Evolutionary conservation across 2,888 invertebrate species (phyloP), one percentile per base, ranked within the genome.

Genomic region (Drosophila kanekoi): DNA sequence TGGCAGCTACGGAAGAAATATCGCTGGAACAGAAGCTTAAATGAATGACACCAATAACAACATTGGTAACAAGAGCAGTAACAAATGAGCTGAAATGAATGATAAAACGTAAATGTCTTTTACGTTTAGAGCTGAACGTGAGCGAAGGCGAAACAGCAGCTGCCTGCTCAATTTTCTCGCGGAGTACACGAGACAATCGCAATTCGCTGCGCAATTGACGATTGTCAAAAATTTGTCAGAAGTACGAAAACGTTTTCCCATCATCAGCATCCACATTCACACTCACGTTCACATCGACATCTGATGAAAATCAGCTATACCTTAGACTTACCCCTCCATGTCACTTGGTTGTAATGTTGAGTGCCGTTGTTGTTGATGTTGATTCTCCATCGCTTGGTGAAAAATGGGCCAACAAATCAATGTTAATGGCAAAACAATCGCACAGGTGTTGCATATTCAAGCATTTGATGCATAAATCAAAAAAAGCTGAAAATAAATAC

Each of bases 201-300:
- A 63, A 83, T 83, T 68, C 68, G 33, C 49, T 65, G 76, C 58
- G 54, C 83, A 79, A 89, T 85, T 79, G 85, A 84, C 68, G 77
- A 87, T 77, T 89, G 83, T 77, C 89, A 79, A 77, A 75, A 87
- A 87, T 89, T 87, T 87, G 90, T 89, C 88, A 88, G 71, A 89
- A 64, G 48, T 20, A 44, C 53, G 62, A 74, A 65, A 67, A 81
- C 79, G 72, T 77, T 88, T 75, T 37, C 44, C 47, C 68, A 64
- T 70, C 61, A 60, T 47, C 56, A 23, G 4, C 62, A 65, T 35
- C 43, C 20, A 20, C 44, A 44, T n/a, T 2, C 45, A n/a, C 57
- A 40, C 13, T 1, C 16, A 18, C 37, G 28, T 49, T 11, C n/a
- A 14, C 59, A 28, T 41, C 40, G 13, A 43, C 45, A 49, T 49